Evolutionary conservation across 1,140 invertebrate species (phyloP).

Genomic region (Zaprionus capensis): DNA sequence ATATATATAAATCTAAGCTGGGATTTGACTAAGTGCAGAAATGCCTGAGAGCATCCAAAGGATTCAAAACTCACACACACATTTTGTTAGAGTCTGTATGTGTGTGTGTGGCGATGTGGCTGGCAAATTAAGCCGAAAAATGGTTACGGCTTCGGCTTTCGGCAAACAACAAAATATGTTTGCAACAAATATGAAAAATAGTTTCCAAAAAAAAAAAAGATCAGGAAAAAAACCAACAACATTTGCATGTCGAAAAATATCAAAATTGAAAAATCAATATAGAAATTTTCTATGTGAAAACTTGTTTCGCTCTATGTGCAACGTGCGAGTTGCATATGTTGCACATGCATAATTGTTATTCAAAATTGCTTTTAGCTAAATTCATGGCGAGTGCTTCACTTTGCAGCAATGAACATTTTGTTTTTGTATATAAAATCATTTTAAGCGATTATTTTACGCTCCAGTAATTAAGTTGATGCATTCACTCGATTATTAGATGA

Average conservation of each 20-base stretch:
- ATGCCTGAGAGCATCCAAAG: constrained; percentile 30
- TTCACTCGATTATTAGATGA: neutral
- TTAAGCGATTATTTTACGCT: neutral
- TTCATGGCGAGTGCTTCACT: constrained; percentile 9
- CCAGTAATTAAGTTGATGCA: constrained; percentile 1
- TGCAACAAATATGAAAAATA: constrained; percentile 10
- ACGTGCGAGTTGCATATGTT: constrained; percentile 9
- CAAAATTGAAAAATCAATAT: constrained; percentile 9
- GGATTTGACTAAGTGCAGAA: constrained; percentile 45
- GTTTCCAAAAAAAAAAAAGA: neutral
- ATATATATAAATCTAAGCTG: constrained; percentile 27
- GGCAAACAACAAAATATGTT: constrained; percentile 18
- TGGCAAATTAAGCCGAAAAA: constrained; percentile 33
- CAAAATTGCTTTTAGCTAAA: constrained; percentile 18
- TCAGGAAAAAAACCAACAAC: neutral
- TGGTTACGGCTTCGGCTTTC: constrained; percentile 8
- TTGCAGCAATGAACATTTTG: neutral
- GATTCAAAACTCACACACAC: neutral
- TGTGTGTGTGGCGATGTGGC: constrained; percentile 1
- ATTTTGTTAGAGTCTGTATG: too few species aligned
- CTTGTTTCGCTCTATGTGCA: neutral
- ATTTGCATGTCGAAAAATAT: neutral
- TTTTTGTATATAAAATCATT: neutral
- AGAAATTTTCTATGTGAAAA: neutral
- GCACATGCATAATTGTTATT: constrained; percentile 16